Evolutionary conservation across 2,888 invertebrate genomes (phyloP).

Genomic region (Sphaerophoria rueppellii): DNA sequence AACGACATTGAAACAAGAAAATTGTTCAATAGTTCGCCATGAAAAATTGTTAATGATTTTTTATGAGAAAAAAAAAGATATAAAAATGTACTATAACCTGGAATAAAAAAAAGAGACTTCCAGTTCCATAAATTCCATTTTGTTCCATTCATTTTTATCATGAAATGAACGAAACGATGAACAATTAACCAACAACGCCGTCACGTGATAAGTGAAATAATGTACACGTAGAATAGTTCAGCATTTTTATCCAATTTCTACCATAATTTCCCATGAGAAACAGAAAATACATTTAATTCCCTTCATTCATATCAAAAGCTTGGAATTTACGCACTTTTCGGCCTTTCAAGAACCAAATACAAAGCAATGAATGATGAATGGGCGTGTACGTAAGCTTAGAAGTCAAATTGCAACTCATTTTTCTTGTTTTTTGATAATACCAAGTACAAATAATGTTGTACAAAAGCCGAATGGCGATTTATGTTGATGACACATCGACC

Average conservation of each 20-base stretch:
- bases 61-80: conserved; percentile 18
- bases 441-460: not conserved
- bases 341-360: not conserved
- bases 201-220: conserved; percentile 71
- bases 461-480: conserved; percentile 15
- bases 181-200: conserved; percentile 35
- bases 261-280: too few relatives aligned
- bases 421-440: not conserved
- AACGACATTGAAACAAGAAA: not conserved
- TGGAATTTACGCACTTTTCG: conserved; percentile 9
- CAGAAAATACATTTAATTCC: not conserved
- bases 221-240: conserved; percentile 55
- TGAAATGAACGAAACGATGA: conserved; percentile 40
- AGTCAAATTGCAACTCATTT: conserved; percentile 20
- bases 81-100: conserved; percentile 30
- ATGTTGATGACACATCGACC: conserved; percentile 51
- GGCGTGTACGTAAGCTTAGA: conserved; percentile 47
- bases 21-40: conserved; percentile 21
- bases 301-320: conserved; percentile 39
- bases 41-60: conserved; percentile 39
- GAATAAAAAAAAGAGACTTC: conserved; percentile 50
- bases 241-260: not conserved
- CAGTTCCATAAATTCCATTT: conserved; percentile 56
- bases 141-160: conserved; percentile 63
- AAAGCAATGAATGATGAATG: conserved; percentile 43